Percentiles rank a stretch among this genome's conserved stretches.
Evolutionary conservation across 2,113 vertebrate species (phyloP).

Genomic region (Phrynosoma platyrhinos): DNA sequence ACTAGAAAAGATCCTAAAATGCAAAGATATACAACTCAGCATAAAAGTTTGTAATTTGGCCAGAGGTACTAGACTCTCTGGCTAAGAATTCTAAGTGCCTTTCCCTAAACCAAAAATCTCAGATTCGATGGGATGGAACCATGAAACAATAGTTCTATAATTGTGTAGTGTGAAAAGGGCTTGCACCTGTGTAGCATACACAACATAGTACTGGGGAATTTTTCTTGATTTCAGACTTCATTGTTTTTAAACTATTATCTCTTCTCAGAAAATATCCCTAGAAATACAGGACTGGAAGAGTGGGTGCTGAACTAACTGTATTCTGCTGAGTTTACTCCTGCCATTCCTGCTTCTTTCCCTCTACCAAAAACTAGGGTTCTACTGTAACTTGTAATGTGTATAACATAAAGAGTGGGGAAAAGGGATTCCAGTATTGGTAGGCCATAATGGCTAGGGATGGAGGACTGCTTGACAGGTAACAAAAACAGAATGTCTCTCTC

Average conservation of each 20-base stretch:
- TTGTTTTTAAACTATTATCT: slow-evolving; percentile 58
- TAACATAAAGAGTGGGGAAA: background rate
- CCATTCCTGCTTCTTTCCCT: background rate
- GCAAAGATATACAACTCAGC: too few relatives aligned
- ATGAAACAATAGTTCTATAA: too few relatives aligned
- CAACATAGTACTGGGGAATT: slow-evolving; percentile 67
- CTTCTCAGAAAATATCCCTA: slow-evolving; percentile 68
- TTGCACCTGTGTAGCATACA: slow-evolving; percentile 56
- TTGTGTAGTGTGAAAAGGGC: too few relatives aligned
- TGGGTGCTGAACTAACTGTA: slow-evolving; percentile 33
- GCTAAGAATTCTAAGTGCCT: too few relatives aligned
- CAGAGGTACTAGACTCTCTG: too few relatives aligned
- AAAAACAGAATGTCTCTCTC: background rate
- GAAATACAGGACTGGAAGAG: slow-evolving; percentile 36
- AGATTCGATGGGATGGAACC: too few relatives aligned
- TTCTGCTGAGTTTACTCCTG: slow-evolving; percentile 21
- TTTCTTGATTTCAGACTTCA: slow-evolving; percentile 65
- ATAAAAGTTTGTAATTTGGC: too few relatives aligned
- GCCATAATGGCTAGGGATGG: background rate
- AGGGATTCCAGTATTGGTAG: background rate
- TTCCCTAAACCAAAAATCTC: too few relatives aligned
- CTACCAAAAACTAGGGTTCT: background rate
- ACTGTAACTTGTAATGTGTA: background rate
- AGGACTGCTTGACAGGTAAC: background rate
- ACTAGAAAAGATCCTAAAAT: too few relatives aligned